These are phyloP conservation scores for Galemys pyrenaicus DNA, from an alignment of 2,113 vertebrate species.

Conservation along the genomic window DNA sequence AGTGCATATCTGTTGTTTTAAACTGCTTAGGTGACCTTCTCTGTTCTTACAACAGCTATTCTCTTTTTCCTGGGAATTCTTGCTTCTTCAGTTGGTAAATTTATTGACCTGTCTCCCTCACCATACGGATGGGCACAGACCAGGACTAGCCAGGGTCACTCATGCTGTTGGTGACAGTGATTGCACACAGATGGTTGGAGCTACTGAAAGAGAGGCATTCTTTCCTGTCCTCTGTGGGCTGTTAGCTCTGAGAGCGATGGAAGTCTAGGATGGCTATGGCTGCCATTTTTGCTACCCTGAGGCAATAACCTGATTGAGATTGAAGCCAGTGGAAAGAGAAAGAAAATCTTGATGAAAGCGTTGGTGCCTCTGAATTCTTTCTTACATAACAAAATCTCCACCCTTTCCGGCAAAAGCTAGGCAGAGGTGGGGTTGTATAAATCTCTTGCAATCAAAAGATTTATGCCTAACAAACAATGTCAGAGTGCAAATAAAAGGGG, in stretches of 20 bases:
- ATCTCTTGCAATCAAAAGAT: slow-evolving; percentile 33
- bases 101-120: background rate
- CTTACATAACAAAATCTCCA: slow-evolving; percentile 11
- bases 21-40: background rate
- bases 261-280: background rate
- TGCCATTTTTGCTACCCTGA: background rate
- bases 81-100: background rate
- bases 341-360: background rate
- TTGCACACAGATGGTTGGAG: background rate
- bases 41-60: background rate
- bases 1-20: background rate
- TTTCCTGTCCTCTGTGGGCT: background rate
- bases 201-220: background rate
- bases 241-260: background rate
- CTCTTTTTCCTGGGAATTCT: background rate
- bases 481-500: background rate
- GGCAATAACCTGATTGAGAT: background rate
- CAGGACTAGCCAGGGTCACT: background rate
- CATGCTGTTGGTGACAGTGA: background rate
- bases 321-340: background rate
- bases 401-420: background rate
- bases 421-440: no score
- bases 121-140: background rate
- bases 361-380: background rate
- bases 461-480: background rate